Conservation (phyloP, 2,113 vertebrate species). For the Sander vitreus region DNA sequence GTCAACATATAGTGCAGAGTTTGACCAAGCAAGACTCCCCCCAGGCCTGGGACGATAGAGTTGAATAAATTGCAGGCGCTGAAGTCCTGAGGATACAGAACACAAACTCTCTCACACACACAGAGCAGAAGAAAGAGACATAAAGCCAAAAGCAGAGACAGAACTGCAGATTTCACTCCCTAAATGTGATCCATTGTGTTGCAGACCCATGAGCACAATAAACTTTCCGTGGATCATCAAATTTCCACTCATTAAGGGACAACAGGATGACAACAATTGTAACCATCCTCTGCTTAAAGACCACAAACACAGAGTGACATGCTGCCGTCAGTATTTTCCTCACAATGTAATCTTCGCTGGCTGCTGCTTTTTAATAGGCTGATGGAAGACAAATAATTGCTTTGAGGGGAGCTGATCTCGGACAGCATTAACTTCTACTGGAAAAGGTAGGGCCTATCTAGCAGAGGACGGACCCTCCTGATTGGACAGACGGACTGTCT, state of each 20-base stretch:
- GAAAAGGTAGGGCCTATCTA: no score
- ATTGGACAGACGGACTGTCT: no score
- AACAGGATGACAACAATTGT: constrained; percentile 5
- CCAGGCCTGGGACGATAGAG: constrained; percentile 25
- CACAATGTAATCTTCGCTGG: constrained; percentile 46
- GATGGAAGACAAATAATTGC: constrained; percentile 77
- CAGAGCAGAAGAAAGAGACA: neutral
- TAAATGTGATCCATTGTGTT: neutral
- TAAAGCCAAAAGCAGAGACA: neutral
- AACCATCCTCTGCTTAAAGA: constrained; percentile 31
- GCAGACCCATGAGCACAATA: constrained; percentile 1
- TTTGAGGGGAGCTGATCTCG: constrained; percentile 65
- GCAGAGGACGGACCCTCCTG: no score
- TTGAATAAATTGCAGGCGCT: constrained; percentile 45
- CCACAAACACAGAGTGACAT: constrained; percentile 42
- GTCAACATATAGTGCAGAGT: constrained; percentile 45
- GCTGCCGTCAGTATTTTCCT: constrained; percentile 48
- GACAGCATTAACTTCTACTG: no score
- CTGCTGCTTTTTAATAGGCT: constrained; percentile 64
- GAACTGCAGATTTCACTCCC: constrained; percentile 9
- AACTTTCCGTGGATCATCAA: constrained; percentile 20
- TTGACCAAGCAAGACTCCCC: constrained; percentile 55
- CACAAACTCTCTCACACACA: neutral
- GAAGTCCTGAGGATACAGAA: constrained; percentile 38
- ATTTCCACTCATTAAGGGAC: constrained; percentile 33